phyloP scores from a whole-genome alignment of 2,888 invertebrate species.

The Tipula lateralis region DNA sequence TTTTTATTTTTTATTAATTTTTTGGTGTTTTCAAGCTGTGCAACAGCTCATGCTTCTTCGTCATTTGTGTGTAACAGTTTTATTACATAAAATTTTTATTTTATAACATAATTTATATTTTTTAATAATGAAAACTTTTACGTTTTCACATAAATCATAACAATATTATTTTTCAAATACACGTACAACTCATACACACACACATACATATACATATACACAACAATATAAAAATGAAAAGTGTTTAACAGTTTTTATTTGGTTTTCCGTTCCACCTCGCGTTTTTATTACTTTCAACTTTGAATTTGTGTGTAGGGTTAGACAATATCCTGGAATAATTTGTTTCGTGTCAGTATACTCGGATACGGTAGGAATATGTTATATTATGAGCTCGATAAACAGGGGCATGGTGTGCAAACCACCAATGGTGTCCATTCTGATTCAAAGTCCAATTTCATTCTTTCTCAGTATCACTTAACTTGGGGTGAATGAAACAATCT shows the following conservation, averaged over 20 bases:
- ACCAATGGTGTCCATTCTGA: too few relatives aligned
- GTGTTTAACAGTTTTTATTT: not conserved
- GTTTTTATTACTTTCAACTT: not conserved
- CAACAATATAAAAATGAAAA: not conserved
- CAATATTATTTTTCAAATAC: not conserved
- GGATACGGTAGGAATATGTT: not conserved
- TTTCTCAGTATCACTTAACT: too few relatives aligned
- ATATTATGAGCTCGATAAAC: too few relatives aligned
- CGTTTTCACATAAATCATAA: not conserved
- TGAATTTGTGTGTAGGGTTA: not conserved
- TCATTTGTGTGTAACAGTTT: conserved; percentile 7
- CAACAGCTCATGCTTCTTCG: not conserved
- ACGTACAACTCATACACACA: too few relatives aligned
- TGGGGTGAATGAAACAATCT: too few relatives aligned
- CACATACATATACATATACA: not conserved
- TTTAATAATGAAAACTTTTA: conserved; percentile 5
- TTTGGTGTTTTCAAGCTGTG: conserved; percentile 19
- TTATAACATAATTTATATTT: conserved; percentile 19
- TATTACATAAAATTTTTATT: not conserved
- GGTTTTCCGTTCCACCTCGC: not conserved
- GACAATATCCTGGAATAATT: not conserved
- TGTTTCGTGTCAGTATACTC: not conserved
- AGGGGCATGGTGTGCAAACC: too few relatives aligned
- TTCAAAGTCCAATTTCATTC: too few relatives aligned
- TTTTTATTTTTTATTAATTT: not conserved